These are phyloP conservation scores for Turritopsis rubra DNA, from an alignment of 30 jellyfish, hydroid and myxozoan genomes.

Conservation along the genomic window DNA sequence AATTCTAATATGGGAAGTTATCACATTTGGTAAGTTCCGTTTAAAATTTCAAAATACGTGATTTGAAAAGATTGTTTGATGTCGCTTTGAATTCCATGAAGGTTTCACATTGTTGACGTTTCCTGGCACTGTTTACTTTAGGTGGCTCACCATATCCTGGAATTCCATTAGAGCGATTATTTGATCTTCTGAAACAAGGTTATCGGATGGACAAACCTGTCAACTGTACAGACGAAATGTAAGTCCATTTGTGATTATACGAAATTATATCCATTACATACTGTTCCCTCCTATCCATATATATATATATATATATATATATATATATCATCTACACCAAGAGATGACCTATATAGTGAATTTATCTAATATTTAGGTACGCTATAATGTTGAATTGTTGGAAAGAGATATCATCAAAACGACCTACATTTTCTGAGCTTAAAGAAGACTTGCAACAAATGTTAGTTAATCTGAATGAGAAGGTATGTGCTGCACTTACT, in stretches of 20 bases:
- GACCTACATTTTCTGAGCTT: constrained; percentile 71
- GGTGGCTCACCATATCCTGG: constrained; percentile 98
- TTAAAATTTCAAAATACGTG: background rate
- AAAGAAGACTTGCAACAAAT: constrained; percentile 44
- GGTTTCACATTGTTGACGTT: background rate
- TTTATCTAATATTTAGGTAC: constrained; percentile 38
- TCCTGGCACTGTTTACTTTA: constrained; percentile 3
- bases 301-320: no score
- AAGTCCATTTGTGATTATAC: constrained; percentile 23
- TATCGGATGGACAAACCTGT: constrained; percentile 91
- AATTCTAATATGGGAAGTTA: constrained; percentile 82
- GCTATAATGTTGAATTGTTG: constrained; percentile 69
- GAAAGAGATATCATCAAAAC: constrained; percentile 72
- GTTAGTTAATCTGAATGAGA: constrained; percentile 51
- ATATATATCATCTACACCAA: background rate
- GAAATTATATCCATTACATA: no score
- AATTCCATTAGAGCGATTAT: constrained; percentile 68
- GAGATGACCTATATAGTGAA: background rate
- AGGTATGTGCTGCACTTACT: constrained; percentile 25
- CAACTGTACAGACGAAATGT: constrained; percentile 81
- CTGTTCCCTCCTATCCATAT: no score
- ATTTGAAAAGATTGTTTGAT: background rate
- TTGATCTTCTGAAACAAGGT: constrained; percentile 74
- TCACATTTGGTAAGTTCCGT: constrained; percentile 36
- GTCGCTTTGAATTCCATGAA: background rate